Base-by-base conservation (phyloP, 2,888 invertebrate species). In the Drosophila ustulata region DNA sequence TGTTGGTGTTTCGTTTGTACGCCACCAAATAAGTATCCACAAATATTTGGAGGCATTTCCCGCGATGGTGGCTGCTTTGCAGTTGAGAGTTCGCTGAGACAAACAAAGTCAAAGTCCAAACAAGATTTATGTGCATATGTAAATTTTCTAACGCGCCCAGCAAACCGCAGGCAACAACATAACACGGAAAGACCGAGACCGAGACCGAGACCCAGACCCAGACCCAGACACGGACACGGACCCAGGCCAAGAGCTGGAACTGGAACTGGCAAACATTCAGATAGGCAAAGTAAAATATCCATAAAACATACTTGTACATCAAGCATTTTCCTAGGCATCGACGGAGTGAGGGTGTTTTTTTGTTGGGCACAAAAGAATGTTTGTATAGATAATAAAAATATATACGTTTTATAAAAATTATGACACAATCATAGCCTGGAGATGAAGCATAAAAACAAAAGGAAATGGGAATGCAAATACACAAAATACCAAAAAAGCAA, bases 121-220 rank as follows among this genome's bases (percentile, higher is more conserved):
- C 80, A 87, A 84, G 83, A 84, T 87, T 84, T 84, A 84, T 84
- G 88, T 80, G 66, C 82, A 87, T 87, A 84, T 84, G 83, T 84
- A 87, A 87, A 84, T 83, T 84, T 76, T 67, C 70, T 72, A 75
- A 72, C 75, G 68, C 78, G 61, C 55, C 53, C 67, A 43, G 45
- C 59, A 70, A 87, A 87, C 87, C 81, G 67, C 82, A 87, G 68
- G 67, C 76, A 67, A 70, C 76, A 67, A 67, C 56, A 75, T 34
- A 62, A 53, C 34, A 37, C 32, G 51, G 30, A 30, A 57, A 57
- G 23, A 59, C 45, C 45, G 9, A 50, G n/a, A n/a, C n/a, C n/a
- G n/a, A n/a, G 28, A 46, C 46, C 63, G 41, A 30, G 41, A 70
- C 46, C 26, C 45, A 32, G 50, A 18, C 45, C 23, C 28, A 25